Base-by-base conservation (phyloP, 30 jellyfish, hydroid and myxozoan genomes). In the Rhopilema esculentum region DNA sequence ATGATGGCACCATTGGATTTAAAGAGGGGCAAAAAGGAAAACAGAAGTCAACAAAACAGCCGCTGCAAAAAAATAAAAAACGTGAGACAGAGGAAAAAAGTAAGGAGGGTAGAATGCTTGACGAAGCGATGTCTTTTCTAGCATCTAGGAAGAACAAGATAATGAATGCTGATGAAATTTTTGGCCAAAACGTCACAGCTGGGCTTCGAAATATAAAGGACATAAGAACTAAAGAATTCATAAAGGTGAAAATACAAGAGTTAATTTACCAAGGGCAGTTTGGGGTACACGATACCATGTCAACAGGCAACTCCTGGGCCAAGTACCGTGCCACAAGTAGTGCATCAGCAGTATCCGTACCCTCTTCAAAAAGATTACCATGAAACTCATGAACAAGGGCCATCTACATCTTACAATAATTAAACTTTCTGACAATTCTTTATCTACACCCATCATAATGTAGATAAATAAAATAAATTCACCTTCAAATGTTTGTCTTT, bases 201-300 rank as follows among this genome's bases (percentile, higher is more conserved):
- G 27, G 72, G 25, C 77, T 81, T 25, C 4, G 40, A 6, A 79
- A 31, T 7, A 81, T 81, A 15, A 1, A 31, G 4, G 89, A 81
- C 26, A 49, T 25, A 16, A 1, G 75, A 4, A 17, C 69, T 18
- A 8, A 48, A 6, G 88, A 81, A 67, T 81, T 2, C 24, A 73
- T 31, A 2, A 81, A 81, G 33, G 27, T 63, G 72, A 81, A 66
- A 66, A 81, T 81, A 1, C 91, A 81, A 21, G 88, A 65, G 70
- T 1, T 81, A 9, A 8, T 81, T 4, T 81, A 7, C 76, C 70
- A 81, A 9, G 88, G 76, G 6, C 81, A 21, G 85, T 29, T 66
- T 66, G 57, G 57, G 57, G 57, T 40, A n/a, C n/a, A n/a, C n/a
- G n/a, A n/a, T n/a, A n/a, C n/a, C n/a, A n/a, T n/a, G n/a, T n/a